A percentile compares a stretch with the other conserved stretches of the same genome.
Conservation (phyloP, 2,888 invertebrate genomes). For the Hyalella azteca region DNA sequence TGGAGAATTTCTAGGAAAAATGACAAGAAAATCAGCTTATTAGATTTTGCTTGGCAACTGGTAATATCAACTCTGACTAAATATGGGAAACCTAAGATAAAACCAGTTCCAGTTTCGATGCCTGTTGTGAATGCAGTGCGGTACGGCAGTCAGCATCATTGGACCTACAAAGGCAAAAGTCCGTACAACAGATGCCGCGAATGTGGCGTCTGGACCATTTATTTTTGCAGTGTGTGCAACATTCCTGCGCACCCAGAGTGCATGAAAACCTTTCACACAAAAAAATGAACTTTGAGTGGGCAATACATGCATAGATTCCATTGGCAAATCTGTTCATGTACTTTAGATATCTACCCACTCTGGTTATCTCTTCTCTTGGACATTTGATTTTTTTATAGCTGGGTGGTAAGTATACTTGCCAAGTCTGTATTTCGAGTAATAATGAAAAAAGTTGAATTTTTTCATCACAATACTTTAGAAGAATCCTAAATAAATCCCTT, state of each 20-base stretch:
- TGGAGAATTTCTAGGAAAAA: neutral
- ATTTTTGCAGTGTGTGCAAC: too few relatives aligned
- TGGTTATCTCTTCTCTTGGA: too few relatives aligned
- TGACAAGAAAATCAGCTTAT: too few relatives aligned
- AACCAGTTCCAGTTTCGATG: neutral
- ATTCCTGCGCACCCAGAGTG: neutral
- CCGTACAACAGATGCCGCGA: too few relatives aligned
- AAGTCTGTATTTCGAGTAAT: neutral
- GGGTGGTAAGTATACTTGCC: neutral
- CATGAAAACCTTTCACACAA: neutral
- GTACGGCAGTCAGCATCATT: constrained; percentile 2
- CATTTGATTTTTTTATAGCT: neutral
- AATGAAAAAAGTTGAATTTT: neutral
- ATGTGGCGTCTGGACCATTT: neutral
- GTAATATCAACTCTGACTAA: neutral
- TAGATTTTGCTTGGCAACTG: neutral
- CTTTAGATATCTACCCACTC: too few relatives aligned
- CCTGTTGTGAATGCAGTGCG: neutral
- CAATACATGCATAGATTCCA: neutral
- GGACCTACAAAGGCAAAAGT: too few relatives aligned
- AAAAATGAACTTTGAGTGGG: neutral
- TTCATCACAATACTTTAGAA: neutral
- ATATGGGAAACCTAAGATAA: neutral
- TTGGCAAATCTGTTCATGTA: too few relatives aligned
- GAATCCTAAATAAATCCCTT: neutral